Evolutionary conservation across 2,888 invertebrate species (phyloP).

Genomic region (Sinhomidia bicolor): DNA sequence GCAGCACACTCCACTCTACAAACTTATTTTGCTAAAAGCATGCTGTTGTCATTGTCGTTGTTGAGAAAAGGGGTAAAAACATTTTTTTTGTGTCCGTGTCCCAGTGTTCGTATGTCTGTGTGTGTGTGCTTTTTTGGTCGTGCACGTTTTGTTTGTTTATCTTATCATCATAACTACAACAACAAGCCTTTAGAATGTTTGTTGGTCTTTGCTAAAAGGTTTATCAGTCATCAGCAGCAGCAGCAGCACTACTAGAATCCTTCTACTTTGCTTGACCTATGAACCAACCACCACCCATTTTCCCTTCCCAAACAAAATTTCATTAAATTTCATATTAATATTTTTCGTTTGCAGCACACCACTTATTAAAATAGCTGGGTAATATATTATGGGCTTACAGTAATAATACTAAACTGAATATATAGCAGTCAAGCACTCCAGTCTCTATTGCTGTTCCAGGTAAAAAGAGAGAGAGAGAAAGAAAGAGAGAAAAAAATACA

Average conservation of each 20-base stretch:
- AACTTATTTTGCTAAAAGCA: constrained; percentile 39
- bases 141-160: constrained; percentile 34
- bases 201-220: constrained; percentile 3
- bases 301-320: background rate
- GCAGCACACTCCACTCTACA: background rate
- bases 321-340: too few species aligned
- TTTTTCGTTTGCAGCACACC: too few species aligned
- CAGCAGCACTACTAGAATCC: background rate
- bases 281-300: background rate
- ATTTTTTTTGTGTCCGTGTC: too few species aligned
- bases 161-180: constrained; percentile 21
- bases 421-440: too few species aligned
- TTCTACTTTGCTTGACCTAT: background rate
- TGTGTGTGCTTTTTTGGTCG: background rate
- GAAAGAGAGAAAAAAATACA: too few species aligned
- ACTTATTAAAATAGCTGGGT: too few species aligned
- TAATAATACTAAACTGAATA: too few species aligned
- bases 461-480: too few species aligned
- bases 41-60: background rate
- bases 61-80: background rate
- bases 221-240: constrained; percentile 32
- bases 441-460: too few species aligned
- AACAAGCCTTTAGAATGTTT: background rate
- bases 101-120: too few species aligned
- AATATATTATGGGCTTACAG: too few species aligned